Evolutionary conservation across 1,140 invertebrate species (phyloP), one percentile per base, ranked within the genome.

Genomic region (Cecropterus lyciades): DNA sequence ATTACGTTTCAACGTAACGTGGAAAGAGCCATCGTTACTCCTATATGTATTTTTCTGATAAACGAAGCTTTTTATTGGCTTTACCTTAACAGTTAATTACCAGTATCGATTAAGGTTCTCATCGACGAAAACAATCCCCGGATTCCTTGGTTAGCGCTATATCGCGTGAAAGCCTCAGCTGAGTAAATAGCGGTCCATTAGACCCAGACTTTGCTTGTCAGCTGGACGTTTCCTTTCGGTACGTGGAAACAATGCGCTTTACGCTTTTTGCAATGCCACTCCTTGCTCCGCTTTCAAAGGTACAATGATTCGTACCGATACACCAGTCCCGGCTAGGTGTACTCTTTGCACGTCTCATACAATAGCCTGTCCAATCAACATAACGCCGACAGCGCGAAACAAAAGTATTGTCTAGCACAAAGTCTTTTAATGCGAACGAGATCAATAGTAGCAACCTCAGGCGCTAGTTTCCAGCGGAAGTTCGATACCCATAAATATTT

Each of bases 211-310:
- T 78, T 73, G 77, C 72, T 72, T 87, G 84, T 80, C 80, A 84
- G 68, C 72, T 80, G 73, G 77, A 87, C 75, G 65, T 79, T 88
- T 87, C 80, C 84, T 76, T 62, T 72, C 63, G 73, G 48, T 73
- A 75, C 65, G 74, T 55, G 79, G 76, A 89, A 87, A 89, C 87
- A 89, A 89, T 85, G 73, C 73, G 69, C 77, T 84, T 80, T 83
- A 84, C 76, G 73, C 77, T 87, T 85, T 87, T 86, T 85, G 72
- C 68, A 77, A 45, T 63, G 57, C 63, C 74, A 67, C 64, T 77
- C 62, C 77, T 80, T 80, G 73, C 72, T 63, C 43, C 43, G 72
- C 65, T 79, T 84, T 85, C 76, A 82, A 84, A 81, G 67, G 69
- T 68, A 77, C 72, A 82, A 79, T 69, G 80, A 87, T 85, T 80